Evolutionary conservation across 2,113 vertebrate genomes (phyloP).

Genomic region (Semicossyphus pulcher): DNA sequence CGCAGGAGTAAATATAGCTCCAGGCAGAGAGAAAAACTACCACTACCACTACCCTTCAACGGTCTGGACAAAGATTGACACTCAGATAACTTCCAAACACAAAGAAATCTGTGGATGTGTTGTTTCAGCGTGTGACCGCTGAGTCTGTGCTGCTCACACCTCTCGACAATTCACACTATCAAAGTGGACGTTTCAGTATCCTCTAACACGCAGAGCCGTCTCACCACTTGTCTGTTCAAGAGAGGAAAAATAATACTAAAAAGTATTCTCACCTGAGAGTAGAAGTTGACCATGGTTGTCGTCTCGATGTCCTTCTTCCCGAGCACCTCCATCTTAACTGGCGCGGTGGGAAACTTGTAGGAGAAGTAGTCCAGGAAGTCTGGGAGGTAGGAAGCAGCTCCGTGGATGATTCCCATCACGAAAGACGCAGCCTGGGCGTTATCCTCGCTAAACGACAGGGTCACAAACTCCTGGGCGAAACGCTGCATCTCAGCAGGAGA

Average conservation of each 20-base stretch:
- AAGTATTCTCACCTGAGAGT: slow-evolving; percentile 91
- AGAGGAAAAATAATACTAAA: neutral
- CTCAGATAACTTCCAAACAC: neutral
- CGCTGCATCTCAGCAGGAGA: slow-evolving; percentile 75
- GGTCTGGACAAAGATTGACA: slow-evolving; percentile 8
- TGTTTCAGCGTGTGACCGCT: slow-evolving; percentile 19
- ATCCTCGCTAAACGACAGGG: slow-evolving; percentile 94
- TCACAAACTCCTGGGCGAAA: slow-evolving; percentile 89
- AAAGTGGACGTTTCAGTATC: slow-evolving; percentile 2
- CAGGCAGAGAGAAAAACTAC: neutral
- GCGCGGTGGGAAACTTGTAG: slow-evolving; percentile 95
- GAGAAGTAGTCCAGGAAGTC: slow-evolving; percentile 99
- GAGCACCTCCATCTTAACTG: slow-evolving; percentile 99
- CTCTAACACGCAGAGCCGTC: neutral
- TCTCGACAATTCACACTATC: slow-evolving; percentile 26
- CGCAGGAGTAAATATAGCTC: neutral
- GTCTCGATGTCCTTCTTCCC: slow-evolving; percentile 99
- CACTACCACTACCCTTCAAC: neutral
- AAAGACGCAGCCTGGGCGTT: slow-evolving; percentile 90
- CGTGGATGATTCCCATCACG: slow-evolving; percentile 98
- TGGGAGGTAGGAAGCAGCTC: slow-evolving; percentile 96
- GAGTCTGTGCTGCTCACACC: slow-evolving; percentile 23
- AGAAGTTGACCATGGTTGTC: slow-evolving; percentile 97
- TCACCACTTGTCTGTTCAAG: neutral
- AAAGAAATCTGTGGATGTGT: neutral